Evolutionary conservation across 1,140 invertebrate genomes (phyloP), one percentile per base, ranked within the genome.

Genomic region (Onthophagus taurus): DNA sequence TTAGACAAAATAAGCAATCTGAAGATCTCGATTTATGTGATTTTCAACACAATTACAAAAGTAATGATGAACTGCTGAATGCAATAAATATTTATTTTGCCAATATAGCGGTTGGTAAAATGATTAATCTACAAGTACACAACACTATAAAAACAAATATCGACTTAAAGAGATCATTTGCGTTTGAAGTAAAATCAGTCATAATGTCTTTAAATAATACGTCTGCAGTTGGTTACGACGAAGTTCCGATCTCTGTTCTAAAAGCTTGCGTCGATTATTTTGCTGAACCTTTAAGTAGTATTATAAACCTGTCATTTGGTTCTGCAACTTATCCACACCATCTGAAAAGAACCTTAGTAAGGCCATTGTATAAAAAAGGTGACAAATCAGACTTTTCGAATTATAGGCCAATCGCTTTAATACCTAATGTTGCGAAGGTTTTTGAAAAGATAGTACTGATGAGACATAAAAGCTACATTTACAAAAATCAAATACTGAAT

Each of bases 381-480:
- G 38, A 47, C 19, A 13, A 29, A 19, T 45, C n/a, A 5, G 41
- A 57, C 29, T 51, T 53, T 4, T 39, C 17, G 2, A 59, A 59
- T 21, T 57, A 57, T 33, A 31, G 54, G 17, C 54, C 54, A 9
- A 59, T 55, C 13, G 48, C 51, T 2, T 21, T 55, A 19, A 37
- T 13, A 8, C 21, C 35, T 9, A 5, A 16, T 19, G 13, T 37
- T 37, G 18, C 35, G 18, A 37, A 37, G 19, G 9, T 21, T 8
- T 11, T 37, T 19, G 35, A 37, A 18, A 37, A 18, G 13, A 37
- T 37, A 8, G 35, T 37, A 19, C 35, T n/a, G n/a, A n/a, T n/a
- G n/a, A n/a, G n/a, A n/a, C n/a, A n/a, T n/a, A n/a, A n/a, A n/a
- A n/a, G n/a, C n/a, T n/a, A n/a, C n/a, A n/a, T n/a, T n/a, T n/a